phyloP scores from a whole-genome alignment of 2,113 vertebrate genomes.

The Globicephala melas region DNA sequence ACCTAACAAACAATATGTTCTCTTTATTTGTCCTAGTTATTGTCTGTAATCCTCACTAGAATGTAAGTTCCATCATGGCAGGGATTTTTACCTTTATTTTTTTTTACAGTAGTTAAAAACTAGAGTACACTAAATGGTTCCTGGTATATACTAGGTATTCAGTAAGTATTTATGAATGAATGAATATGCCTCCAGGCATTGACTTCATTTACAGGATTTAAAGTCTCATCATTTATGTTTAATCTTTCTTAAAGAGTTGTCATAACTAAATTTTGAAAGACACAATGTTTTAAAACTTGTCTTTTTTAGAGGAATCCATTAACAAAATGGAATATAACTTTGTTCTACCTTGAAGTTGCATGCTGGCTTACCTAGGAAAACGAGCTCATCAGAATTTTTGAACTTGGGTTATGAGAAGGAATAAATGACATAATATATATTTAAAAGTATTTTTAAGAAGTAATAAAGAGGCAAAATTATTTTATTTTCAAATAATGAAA shows the following conservation, averaged over 20 bases:
- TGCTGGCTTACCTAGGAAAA: not conserved
- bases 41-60: not conserved
- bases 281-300: not conserved
- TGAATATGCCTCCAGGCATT: not conserved
- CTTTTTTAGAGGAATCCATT: not conserved
- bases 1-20: not conserved
- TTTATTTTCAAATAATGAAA: constrained; percentile 8
- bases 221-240: not conserved
- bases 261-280: not conserved
- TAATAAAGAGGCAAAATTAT: not conserved
- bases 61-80: not conserved
- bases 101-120: not conserved
- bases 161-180: not conserved
- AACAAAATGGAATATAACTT: not conserved
- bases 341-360: not conserved
- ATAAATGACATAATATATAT: not conserved
- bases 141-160: not conserved
- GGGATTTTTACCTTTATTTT: not conserved
- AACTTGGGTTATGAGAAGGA: not conserved
- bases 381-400: not conserved
- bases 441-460: constrained; percentile 21
- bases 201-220: not conserved
- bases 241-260: not conserved
- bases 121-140: not conserved
- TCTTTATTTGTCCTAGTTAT: not conserved